Percentiles rank a stretch among this genome's conserved stretches.
These are phyloP conservation scores for Drosophila tristis DNA, from an alignment of 1,140 invertebrate genomes.

Conservation along the genomic window DNA sequence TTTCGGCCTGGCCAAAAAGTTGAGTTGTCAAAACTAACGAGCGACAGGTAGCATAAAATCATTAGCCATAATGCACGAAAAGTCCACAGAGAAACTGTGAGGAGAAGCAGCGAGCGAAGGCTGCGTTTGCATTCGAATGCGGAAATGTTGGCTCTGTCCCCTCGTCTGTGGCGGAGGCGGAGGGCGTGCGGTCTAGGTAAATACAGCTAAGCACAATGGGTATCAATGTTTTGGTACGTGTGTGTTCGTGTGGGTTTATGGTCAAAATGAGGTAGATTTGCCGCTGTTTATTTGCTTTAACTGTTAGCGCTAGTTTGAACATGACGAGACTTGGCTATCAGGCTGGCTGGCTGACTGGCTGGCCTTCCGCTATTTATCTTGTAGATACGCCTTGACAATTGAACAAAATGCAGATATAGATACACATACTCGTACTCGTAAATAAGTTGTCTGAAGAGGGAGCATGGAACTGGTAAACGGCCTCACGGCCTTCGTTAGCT, in stretches of 20 bases:
- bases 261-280: constrained; percentile 36
- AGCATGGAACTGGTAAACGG: no score
- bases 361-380: constrained; percentile 58
- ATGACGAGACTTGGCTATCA: constrained; percentile 1
- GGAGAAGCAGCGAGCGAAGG: constrained; percentile 12
- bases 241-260: constrained; percentile 28
- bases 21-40: constrained; percentile 51
- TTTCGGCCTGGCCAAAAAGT: constrained; percentile 17
- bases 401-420: constrained; percentile 28
- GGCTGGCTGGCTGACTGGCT: not conserved
- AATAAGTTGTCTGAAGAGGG: not conserved
- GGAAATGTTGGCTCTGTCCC: constrained; percentile 40
- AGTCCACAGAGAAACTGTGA: constrained; percentile 8
- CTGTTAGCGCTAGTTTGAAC: constrained; percentile 41
- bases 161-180: not conserved
- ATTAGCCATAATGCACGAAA: constrained; percentile 30
- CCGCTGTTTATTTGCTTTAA: constrained; percentile 39
- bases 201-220: constrained; percentile 18
- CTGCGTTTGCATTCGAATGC: constrained; percentile 46
- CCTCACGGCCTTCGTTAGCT: no score
- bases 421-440: no score
- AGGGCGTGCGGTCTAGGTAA: constrained; percentile 9
- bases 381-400: constrained; percentile 47
- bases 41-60: constrained; percentile 17
- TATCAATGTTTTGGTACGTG: constrained; percentile 5